Base-by-base conservation (phyloP, 2,797 vertebrate species). In the Oceanodroma leucorhoa region DNA sequence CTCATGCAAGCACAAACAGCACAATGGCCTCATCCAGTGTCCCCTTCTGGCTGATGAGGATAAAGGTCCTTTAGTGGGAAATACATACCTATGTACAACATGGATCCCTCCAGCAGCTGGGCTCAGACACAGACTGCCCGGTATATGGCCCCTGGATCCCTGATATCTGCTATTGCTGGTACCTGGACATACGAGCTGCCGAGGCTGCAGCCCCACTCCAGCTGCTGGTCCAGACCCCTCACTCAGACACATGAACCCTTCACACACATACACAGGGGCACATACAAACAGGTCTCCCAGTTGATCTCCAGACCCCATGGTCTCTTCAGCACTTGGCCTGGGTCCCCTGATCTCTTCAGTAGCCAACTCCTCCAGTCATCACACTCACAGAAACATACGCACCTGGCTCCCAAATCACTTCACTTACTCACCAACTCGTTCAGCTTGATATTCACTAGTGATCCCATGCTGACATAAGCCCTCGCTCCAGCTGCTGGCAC, bases 21-120 rank as follows among this genome's bases (percentile, higher is more conserved):
- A 11, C 69, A 36, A 21, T 3, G 26, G 70, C 53, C 14, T 29
- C 53, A 3, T 0, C 34, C 38, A 34, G 14, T 8, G 27, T 30
- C 12, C 30, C 18, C 27, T 62, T 64, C 43, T 50, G 40, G 66
- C 23, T 64, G 53, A 57, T 38, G 15, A 16, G 48, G 43, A 36
- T 58, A 45, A 78, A 51, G 65, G 55, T 17, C 38, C 51, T 6
- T 48, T 48, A 34, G 13, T 15, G 41, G 34, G 60, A 91, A 70
- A 48, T 48, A 32, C 1, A 65, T 16, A 51, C 10, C 2, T 5
- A 18, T 3, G 4, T 14, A 10, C 27, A 50, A 6, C 0, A 1
- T 1, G 2, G 32, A 75, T 51, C 38, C 11, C 22, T 73, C 38
- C 22, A 30, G 60, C 6, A 3, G 8, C 10, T 7, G 20, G 11